Percentiles rank a stretch among this genome's conserved stretches.
phyloP scores from a whole-genome alignment of 1,140 invertebrate genomes.

The Scaptomyza hsui region DNA sequence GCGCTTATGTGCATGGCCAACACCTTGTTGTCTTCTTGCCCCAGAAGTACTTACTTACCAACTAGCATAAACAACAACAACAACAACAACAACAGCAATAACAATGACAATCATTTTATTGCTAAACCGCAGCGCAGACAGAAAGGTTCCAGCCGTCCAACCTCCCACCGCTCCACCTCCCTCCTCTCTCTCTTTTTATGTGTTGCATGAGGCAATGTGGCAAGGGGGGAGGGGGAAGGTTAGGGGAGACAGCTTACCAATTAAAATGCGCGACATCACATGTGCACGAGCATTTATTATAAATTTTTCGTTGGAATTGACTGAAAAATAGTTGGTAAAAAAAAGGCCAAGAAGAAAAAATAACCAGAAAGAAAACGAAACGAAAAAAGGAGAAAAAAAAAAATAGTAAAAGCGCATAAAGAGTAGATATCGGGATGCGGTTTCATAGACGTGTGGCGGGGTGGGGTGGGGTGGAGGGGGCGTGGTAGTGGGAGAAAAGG shows the following conservation, averaged over 20 bases:
- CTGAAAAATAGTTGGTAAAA: constrained; percentile 75
- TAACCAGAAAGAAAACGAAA: constrained; percentile 14
- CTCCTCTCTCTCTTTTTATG: not conserved
- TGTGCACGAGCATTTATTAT: constrained; percentile 79
- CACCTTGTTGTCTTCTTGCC: constrained; percentile 18
- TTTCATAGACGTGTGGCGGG: not conserved
- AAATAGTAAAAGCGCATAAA: constrained; percentile 21
- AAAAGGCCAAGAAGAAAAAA: constrained; percentile 12
- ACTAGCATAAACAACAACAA: constrained; percentile 48
- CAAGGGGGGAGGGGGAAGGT: constrained; percentile 18
- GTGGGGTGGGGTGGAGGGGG: not conserved
- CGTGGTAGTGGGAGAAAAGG: no score
- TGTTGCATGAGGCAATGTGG: constrained; percentile 3
- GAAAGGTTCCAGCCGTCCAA: constrained; percentile 31
- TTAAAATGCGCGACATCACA: constrained; percentile 80
- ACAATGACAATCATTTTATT: constrained; percentile 71
- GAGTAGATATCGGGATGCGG: not conserved
- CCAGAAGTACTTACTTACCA: constrained; percentile 55
- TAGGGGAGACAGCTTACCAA: no score
- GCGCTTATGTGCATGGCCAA: not conserved
- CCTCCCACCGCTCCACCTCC: not conserved
- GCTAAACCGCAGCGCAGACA: constrained; percentile 54
- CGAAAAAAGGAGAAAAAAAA: not conserved
- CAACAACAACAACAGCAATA: constrained; percentile 20
- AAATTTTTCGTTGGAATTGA: constrained; percentile 78